Evolutionary conservation across 92 coral and sea anemone species (phyloP).

Genomic region (Blastomussa wellsi): DNA sequence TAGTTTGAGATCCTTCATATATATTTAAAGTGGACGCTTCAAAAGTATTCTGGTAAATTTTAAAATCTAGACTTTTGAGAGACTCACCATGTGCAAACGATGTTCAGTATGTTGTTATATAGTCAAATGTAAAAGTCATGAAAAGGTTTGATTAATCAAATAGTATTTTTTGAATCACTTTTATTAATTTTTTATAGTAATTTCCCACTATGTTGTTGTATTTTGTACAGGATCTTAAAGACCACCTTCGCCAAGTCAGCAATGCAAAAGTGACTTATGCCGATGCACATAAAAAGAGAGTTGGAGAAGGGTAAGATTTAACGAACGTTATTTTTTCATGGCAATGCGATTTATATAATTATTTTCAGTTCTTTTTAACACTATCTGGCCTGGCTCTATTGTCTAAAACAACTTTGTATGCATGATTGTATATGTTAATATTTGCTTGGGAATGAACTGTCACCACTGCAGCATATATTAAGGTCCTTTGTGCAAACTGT

Average conservation of each 20-base stretch:
- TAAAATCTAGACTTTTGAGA: not conserved
- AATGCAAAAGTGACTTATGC: slow-evolving; percentile 84
- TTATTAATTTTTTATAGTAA: not conserved
- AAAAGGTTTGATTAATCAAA: not conserved
- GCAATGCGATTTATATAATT: not conserved
- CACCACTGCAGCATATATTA: too few relatives aligned
- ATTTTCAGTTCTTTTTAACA: too few relatives aligned
- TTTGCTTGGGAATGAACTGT: too few relatives aligned
- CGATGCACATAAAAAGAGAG: slow-evolving; percentile 85
- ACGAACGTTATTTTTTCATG: too few relatives aligned
- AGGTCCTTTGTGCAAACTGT: too few relatives aligned
- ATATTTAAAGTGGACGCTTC: not conserved
- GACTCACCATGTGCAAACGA: not conserved
- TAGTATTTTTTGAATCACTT: not conserved
- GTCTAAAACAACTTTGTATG: too few relatives aligned
- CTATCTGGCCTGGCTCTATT: too few relatives aligned
- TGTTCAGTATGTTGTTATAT: not conserved
- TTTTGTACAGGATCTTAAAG: slow-evolving; percentile 79
- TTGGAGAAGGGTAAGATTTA: slow-evolving; percentile 82
- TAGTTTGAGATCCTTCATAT: not conserved
- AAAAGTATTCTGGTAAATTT: not conserved
- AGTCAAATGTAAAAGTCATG: not conserved
- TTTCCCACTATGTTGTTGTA: not conserved
- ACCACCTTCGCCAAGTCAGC: slow-evolving; percentile 74
- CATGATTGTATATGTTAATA: too few relatives aligned